A percentile compares a stretch with the other conserved stretches of the same genome.
phyloP scores from a whole-genome alignment of 2,888 invertebrate species.

The Brenthis ino region DNA sequence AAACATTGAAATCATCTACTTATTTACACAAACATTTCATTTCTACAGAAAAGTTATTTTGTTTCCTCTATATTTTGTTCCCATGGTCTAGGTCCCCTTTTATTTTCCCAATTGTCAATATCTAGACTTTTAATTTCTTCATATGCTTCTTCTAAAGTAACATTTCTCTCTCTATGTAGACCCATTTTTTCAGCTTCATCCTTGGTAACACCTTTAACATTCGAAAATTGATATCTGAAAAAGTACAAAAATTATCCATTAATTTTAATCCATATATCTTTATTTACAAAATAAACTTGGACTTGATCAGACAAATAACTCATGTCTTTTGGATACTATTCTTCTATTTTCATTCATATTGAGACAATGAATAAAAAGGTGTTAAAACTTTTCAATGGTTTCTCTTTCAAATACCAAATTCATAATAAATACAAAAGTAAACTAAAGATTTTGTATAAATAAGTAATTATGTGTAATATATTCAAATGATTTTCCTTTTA shows the following conservation, averaged over 20 bases:
- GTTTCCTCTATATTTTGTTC: conserved; percentile 76
- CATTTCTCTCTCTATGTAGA: conserved; percentile 85
- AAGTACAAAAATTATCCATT: conserved; percentile 3
- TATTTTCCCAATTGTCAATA: conserved; percentile 92
- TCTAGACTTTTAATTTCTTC: conserved; percentile 88
- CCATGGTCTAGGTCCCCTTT: conserved; percentile 93
- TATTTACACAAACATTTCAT: not conserved
- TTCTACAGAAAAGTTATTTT: conserved; percentile 41
- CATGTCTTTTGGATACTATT: too few species aligned
- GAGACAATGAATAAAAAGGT: too few species aligned
- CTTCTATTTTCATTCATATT: too few species aligned
- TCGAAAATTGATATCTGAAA: conserved; percentile 83
- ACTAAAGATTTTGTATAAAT: too few species aligned
- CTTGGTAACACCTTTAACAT: conserved; percentile 80
- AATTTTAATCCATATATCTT: too few species aligned
- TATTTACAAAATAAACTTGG: too few species aligned
- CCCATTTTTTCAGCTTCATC: conserved; percentile 87
- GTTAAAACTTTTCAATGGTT: too few species aligned
- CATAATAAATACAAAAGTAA: too few species aligned
- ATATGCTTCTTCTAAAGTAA: conserved; percentile 88
- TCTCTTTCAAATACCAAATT: too few species aligned
- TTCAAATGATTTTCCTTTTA: too few species aligned
- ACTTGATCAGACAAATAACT: too few species aligned
- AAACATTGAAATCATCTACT: not conserved
- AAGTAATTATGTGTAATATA: too few species aligned